Evolutionary conservation across 2,113 vertebrate species (phyloP).

Genomic region (Isichthys henryi): DNA sequence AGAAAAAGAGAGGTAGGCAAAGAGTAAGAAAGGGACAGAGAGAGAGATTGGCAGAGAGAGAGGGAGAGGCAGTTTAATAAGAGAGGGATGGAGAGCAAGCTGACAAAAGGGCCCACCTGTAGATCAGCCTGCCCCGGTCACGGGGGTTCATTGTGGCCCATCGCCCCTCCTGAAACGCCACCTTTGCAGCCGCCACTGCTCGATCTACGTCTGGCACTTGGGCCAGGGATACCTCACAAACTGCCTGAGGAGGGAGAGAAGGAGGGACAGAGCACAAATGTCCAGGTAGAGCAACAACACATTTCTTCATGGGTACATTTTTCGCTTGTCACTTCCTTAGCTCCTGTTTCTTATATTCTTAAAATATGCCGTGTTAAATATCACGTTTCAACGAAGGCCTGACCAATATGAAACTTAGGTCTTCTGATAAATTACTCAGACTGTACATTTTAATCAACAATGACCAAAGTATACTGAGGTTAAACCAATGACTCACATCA

Average conservation of each 20-base stretch:
- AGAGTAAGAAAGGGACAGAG: neutral
- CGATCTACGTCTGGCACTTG: constrained; percentile 64
- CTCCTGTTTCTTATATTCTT: neutral
- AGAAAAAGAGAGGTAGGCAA: neutral
- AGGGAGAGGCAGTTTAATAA: neutral
- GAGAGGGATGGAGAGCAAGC: neutral
- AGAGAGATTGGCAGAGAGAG: neutral
- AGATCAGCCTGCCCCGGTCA: constrained; percentile 64
- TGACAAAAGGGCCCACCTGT: constrained; percentile 49
- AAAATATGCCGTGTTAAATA: neutral
- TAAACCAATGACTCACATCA: neutral
- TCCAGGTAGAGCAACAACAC: neutral
- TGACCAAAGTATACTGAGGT: neutral
- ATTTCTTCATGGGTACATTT: neutral
- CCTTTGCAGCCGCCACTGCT: constrained; percentile 65
- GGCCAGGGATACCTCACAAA: constrained; percentile 67
- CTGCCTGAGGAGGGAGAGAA: constrained; percentile 43
- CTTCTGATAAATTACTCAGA: neutral
- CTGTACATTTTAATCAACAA: neutral
- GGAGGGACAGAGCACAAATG: neutral
- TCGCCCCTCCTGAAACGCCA: constrained; percentile 66
- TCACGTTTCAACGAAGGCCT: neutral
- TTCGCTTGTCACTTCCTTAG: neutral
- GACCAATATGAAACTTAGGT: neutral
- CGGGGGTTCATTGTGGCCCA: constrained; percentile 74